Evolutionary conservation across 2,888 invertebrate species (phyloP).

Genomic region (Tipula vernalis): DNA sequence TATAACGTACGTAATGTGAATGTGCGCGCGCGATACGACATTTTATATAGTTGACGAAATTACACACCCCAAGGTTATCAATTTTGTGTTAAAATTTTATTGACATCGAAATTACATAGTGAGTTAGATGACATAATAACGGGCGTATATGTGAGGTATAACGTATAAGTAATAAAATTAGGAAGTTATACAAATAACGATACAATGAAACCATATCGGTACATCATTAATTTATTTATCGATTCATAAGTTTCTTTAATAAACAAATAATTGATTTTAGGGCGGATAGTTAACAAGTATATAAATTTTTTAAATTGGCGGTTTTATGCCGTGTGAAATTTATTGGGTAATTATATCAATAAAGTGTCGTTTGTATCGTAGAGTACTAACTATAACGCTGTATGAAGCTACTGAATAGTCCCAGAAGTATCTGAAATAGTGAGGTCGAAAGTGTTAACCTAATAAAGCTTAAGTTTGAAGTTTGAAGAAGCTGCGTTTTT

Average conservation of each 20-base stretch:
- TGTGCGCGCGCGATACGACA: not conserved
- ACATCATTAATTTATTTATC: not conserved
- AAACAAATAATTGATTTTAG: not conserved
- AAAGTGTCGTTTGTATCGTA: too few species aligned
- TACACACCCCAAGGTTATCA: not conserved
- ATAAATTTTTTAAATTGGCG: too few species aligned
- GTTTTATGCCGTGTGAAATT: too few species aligned
- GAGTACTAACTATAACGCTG: too few species aligned
- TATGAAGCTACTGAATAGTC: too few species aligned
- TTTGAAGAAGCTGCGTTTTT: too few species aligned
- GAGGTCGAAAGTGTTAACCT: too few species aligned
- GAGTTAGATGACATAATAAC: not conserved
- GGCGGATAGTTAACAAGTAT: not conserved
- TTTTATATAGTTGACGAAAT: not conserved
- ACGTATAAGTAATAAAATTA: not conserved
- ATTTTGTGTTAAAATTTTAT: not conserved
- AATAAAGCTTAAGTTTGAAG: too few species aligned
- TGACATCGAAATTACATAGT: not conserved
- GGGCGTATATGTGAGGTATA: not conserved
- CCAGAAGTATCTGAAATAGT: too few species aligned
- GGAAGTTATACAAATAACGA: not conserved
- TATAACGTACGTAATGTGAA: not conserved
- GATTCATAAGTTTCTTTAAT: not conserved
- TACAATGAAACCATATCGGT: not conserved
- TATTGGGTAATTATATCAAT: too few species aligned